Conservation (phyloP, 2,113 vertebrate species). For the Tenrec ecaudatus region DNA sequence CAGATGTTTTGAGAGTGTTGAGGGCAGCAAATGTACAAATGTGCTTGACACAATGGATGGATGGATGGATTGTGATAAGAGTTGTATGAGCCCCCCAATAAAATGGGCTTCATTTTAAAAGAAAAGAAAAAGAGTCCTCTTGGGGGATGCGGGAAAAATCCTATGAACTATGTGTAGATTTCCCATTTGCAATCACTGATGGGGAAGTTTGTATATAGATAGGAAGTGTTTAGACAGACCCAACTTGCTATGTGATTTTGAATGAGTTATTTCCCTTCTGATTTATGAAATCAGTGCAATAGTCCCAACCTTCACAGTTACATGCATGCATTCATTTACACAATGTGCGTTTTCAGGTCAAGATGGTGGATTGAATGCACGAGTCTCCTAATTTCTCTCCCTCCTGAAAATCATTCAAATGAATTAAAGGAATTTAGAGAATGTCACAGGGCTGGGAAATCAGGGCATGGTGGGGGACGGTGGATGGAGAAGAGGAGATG, state of each 20-base stretch:
- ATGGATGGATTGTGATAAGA: too few relatives aligned
- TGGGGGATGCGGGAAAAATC: too few relatives aligned
- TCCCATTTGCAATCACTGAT: not conserved
- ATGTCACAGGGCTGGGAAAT: not conserved
- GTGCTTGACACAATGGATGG: too few relatives aligned
- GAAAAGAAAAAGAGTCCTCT: too few relatives aligned
- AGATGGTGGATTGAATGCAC: not conserved
- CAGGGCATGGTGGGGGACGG: too few relatives aligned
- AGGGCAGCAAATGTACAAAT: too few relatives aligned
- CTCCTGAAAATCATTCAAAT: not conserved
- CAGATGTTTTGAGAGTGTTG: too few relatives aligned
- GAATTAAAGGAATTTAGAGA: constrained; percentile 22
- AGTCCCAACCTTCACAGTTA: not conserved
- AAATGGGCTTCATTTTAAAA: too few relatives aligned
- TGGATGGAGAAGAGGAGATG: not conserved
- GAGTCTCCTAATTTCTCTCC: not conserved
- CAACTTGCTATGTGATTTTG: not conserved
- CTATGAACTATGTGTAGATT: not conserved
- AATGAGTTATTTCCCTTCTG: not conserved
- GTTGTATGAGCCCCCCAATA: too few relatives aligned
- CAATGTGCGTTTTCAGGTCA: not conserved
- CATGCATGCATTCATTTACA: not conserved
- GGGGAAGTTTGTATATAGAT: not conserved
- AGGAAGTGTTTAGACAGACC: not conserved
- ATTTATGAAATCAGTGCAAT: not conserved